Evolutionary conservation across 2,113 vertebrate genomes (phyloP).

Genomic region (Phylloscopus trochiloides): DNA sequence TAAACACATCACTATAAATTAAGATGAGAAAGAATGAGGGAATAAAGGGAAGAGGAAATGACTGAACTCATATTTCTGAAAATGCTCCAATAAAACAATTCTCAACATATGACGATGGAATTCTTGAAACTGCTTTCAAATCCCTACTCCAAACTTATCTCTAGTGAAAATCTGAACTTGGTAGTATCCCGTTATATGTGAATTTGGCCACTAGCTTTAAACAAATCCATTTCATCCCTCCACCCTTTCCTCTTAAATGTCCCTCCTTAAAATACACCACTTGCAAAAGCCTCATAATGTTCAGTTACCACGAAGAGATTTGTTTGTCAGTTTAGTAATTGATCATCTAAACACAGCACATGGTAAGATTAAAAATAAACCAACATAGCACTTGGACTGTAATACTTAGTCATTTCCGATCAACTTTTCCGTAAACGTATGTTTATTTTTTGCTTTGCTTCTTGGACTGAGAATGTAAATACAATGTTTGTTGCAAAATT

Average conservation of each 20-base stretch:
- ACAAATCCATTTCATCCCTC: neutral
- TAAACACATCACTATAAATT: neutral
- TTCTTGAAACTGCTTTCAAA: neutral
- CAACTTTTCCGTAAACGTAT: neutral
- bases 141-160: neutral
- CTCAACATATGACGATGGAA: neutral
- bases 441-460: neutral
- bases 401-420: neutral
- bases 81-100: neutral
- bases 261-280: neutral
- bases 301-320: neutral
- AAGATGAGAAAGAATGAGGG: slow-evolving; percentile 14
- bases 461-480: neutral
- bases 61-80: neutral
- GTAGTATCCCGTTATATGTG: neutral
- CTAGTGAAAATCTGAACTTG: neutral
- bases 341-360: neutral
- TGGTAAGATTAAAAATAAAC: neutral
- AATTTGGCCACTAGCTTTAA: neutral
- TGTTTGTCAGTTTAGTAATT: neutral
- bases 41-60: slow-evolving; percentile 34
- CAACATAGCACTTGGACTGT: neutral
- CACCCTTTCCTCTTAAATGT: slow-evolving; percentile 1
- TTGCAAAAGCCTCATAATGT: neutral
- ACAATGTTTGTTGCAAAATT: neutral